Evolutionary conservation across 2,888 invertebrate species (phyloP).

Genomic region (Lepidocyrtoides sp.): DNA sequence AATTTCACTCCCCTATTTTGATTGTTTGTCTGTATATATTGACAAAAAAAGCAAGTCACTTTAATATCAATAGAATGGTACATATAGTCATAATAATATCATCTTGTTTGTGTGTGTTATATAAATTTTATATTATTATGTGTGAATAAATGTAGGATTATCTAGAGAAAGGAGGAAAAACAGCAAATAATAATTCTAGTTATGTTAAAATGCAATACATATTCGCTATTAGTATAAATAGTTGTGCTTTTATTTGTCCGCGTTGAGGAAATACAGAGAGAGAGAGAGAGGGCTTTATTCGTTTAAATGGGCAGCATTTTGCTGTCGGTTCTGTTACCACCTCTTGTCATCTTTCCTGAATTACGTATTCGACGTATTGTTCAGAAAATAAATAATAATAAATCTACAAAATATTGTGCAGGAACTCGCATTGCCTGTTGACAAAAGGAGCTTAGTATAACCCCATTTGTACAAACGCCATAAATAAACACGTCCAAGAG

Average conservation of each 20-base stretch:
- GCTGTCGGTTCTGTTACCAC: neutral
- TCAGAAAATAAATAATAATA: neutral
- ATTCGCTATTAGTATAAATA: slow-evolving; percentile 36
- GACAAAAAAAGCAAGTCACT: no score
- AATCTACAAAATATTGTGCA: neutral
- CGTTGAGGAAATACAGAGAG: neutral
- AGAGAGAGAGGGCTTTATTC: slow-evolving; percentile 16
- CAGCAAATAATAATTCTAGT: neutral
- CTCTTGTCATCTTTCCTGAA: neutral
- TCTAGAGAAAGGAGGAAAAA: neutral
- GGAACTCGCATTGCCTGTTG: slow-evolving; percentile 4
- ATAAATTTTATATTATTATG: no score
- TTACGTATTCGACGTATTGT: neutral
- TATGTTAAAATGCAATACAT: slow-evolving; percentile 27
- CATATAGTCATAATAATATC: no score
- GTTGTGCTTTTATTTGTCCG: slow-evolving; percentile 55
- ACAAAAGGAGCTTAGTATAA: slow-evolving; percentile 34
- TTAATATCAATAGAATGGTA: no score
- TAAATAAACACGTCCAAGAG: neutral
- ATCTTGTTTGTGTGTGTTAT: no score
- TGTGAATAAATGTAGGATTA: neutral
- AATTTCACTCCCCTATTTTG: neutral
- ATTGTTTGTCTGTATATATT: no score
- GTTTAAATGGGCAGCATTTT: neutral
- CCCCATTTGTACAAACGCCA: slow-evolving; percentile 5